These are phyloP conservation scores for Andrena trimmerana DNA, from an alignment of 2,888 invertebrate genomes.

Conservation along the genomic window DNA sequence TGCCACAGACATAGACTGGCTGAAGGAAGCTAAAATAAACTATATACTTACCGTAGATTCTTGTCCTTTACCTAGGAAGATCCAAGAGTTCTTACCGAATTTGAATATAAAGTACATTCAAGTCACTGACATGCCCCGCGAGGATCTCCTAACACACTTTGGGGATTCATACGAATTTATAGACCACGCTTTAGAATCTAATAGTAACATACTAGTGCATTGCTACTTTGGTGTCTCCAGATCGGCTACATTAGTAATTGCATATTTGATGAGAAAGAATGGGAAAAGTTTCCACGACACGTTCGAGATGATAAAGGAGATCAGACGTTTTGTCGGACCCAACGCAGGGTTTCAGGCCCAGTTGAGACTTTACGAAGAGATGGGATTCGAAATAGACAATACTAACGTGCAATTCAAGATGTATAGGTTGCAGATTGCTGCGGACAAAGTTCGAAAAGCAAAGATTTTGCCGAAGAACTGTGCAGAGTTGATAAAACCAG, in stretches of 20 bases:
- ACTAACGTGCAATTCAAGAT: constrained; percentile 91
- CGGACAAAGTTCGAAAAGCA: constrained; percentile 92
- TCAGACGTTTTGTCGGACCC: constrained; percentile 91
- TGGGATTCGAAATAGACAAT: constrained; percentile 91
- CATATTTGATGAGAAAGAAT: constrained; percentile 95
- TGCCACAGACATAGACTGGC: constrained; percentile 90
- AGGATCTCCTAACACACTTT: constrained; percentile 93
- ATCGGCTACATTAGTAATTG: constrained; percentile 94
- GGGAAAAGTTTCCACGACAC: constrained; percentile 91
- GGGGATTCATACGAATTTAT: constrained; percentile 93
- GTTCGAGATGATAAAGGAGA: constrained; percentile 89
- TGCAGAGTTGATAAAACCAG: constrained; percentile 91
- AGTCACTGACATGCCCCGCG: constrained; percentile 93
- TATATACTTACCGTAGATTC: constrained; percentile 94
- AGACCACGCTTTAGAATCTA: constrained; percentile 87
- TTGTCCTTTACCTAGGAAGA: constrained; percentile 92
- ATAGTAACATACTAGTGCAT: constrained; percentile 93
- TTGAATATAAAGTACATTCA: constrained; percentile 91
- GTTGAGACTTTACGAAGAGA: constrained; percentile 91
- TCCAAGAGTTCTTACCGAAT: constrained; percentile 88
- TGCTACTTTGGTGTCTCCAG: constrained; percentile 97
- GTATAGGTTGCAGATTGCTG: constrained; percentile 92
- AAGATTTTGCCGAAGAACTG: constrained; percentile 93
- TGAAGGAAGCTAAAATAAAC: constrained; percentile 89
- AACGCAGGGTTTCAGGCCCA: constrained; percentile 94